Evolutionary conservation across 2,113 vertebrate species (phyloP).

Genomic region (Drymodes brunneopygia): DNA sequence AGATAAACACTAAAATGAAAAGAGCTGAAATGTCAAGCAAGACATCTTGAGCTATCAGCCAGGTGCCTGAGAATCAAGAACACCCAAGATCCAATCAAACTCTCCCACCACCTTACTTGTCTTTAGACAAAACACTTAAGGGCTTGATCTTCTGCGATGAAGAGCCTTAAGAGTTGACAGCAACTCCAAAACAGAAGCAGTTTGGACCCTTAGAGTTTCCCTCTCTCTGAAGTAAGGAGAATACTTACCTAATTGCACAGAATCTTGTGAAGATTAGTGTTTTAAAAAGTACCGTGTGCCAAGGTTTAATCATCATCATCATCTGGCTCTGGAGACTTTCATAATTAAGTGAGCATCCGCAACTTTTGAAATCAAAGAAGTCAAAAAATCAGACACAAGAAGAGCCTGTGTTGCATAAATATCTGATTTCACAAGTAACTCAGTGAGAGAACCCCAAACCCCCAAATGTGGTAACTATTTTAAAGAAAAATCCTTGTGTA

Average conservation of each 20-base stretch:
- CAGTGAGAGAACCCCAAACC: not conserved
- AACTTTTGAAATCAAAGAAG: constrained; percentile 11
- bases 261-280: constrained; percentile 45
- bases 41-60: constrained; percentile 32
- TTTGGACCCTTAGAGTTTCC: not conserved
- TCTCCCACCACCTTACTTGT: not conserved
- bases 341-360: constrained; percentile 18
- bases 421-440: not conserved
- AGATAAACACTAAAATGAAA: constrained; percentile 1
- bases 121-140: constrained; percentile 29
- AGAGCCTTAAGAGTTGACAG: not conserved
- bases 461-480: not conserved
- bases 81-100: constrained; percentile 4
- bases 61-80: constrained; percentile 25
- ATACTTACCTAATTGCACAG: constrained; percentile 39
- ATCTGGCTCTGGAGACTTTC: constrained; percentile 10
- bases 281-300: constrained; percentile 15
- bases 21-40: constrained; percentile 56
- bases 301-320: constrained; percentile 47
- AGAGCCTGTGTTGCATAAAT: not conserved
- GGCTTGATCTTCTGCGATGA: constrained; percentile 12
- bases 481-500: not conserved
- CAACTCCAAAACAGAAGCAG: constrained; percentile 6
- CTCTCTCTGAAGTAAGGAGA: not conserved
- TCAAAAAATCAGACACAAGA: not conserved